Percentiles rank a stretch among this genome's conserved stretches.
Evolutionary conservation across 2,797 vertebrate species (phyloP).

Genomic region (Ataeniobius toweri): DNA sequence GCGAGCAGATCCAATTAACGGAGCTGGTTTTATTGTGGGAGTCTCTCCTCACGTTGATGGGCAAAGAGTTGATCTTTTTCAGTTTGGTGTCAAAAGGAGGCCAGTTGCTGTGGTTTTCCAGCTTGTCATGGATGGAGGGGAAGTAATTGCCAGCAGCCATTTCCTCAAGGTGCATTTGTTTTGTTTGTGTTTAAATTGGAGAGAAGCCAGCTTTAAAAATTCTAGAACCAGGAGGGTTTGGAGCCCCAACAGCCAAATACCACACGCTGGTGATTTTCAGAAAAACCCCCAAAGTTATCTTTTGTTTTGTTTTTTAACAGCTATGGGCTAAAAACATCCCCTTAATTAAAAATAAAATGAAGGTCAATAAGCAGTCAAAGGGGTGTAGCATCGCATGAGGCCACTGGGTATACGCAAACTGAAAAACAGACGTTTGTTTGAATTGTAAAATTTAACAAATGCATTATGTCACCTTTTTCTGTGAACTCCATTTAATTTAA

Average conservation of each 20-base stretch:
- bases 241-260: background rate
- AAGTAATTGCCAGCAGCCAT: slow-evolving; percentile 31
- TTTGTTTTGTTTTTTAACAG: background rate
- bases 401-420: background rate
- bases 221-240: slow-evolving; percentile 4
- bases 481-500: background rate
- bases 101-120: slow-evolving; percentile 9
- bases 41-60: background rate
- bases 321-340: background rate
- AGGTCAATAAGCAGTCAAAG: background rate
- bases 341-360: background rate
- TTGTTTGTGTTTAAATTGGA: slow-evolving; percentile 42
- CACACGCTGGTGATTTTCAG: background rate
- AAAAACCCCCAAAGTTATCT: background rate
- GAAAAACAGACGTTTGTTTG: background rate
- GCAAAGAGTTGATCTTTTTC: background rate
- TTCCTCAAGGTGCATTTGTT: slow-evolving; percentile 9
- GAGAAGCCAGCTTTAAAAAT: background rate
- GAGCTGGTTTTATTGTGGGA: too few relatives aligned
- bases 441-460: background rate
- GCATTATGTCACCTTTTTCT: background rate
- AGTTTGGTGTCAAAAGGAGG: too few relatives aligned
- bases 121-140: slow-evolving; percentile 22
- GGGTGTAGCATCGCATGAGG: too few relatives aligned
- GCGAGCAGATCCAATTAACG: background rate